phyloP scores from a whole-genome alignment of 2,888 invertebrate species.

The Tortrix viridana region DNA sequence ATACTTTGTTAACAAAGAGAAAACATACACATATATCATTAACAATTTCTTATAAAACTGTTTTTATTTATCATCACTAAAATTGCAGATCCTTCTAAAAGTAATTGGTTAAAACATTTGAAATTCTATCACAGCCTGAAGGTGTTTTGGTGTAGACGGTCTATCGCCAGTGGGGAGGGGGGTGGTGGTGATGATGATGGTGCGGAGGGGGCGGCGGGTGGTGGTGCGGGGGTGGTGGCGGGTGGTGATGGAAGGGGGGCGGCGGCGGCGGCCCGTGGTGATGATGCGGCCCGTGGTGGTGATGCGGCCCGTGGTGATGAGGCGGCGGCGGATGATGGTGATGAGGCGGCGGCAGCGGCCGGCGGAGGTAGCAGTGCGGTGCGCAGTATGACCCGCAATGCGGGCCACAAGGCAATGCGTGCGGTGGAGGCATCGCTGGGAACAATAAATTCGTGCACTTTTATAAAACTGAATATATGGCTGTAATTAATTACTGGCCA shows the following conservation, averaged over 20 bases:
- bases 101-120: not conserved
- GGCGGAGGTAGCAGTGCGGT: conserved; percentile 60
- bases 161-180: conserved; percentile 34
- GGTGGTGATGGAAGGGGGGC: conserved; percentile 25
- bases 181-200: conserved; percentile 40
- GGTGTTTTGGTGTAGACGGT: conserved; percentile 6
- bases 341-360: conserved; percentile 40
- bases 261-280: conserved; percentile 37
- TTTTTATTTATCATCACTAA: conserved; percentile 4
- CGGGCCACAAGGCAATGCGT: conserved; percentile 64
- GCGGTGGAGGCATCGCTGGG: conserved; percentile 68
- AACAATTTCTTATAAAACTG: conserved; percentile 14
- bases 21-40: not conserved
- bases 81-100: conserved; percentile 18
- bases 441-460: conserved; percentile 38
- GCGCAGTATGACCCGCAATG: conserved; percentile 59
- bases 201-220: conserved; percentile 41
- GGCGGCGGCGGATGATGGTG: conserved; percentile 36
- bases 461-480: not conserved
- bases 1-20: not conserved
- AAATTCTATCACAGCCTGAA: conserved; percentile 31
- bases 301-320: conserved; percentile 40
- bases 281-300: conserved; percentile 40
- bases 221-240: conserved; percentile 40
- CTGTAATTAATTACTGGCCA: too few relatives aligned